These are phyloP conservation scores for Paradoxurus hermaphroditus DNA, from an alignment of 2,113 vertebrate genomes.

Conservation along the genomic window DNA sequence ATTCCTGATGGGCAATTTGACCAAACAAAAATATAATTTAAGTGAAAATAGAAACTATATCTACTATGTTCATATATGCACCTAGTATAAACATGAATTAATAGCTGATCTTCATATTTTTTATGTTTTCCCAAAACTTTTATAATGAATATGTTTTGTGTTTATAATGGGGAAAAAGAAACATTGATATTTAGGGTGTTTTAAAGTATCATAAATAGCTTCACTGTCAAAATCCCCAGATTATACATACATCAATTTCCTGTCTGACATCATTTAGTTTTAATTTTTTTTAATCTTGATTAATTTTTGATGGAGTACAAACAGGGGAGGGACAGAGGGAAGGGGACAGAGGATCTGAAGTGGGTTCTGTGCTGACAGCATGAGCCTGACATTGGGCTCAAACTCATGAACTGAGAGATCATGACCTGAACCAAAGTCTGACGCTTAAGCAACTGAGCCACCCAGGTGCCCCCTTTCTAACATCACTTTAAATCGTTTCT, in stretches of 20 bases:
- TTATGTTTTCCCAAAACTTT: background rate
- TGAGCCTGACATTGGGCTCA: no score
- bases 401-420: no score
- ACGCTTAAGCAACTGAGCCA: no score
- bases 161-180: background rate
- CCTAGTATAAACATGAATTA: background rate
- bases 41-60: background rate
- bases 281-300: no score
- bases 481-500: slow-evolving; percentile 19
- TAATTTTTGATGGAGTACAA: no score
- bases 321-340: no score
- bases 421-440: no score
- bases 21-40: background rate
- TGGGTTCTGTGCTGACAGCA: no score
- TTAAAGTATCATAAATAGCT: background rate
- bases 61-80: background rate
- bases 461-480: background rate
- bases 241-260: background rate
- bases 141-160: background rate
- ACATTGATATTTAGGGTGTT: background rate
- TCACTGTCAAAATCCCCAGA: background rate
- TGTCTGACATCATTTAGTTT: background rate
- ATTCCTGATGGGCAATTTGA: background rate
- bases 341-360: no score
- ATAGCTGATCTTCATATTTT: background rate